Base-by-base conservation (phyloP, 2,797 vertebrate species). In the Neosilurus mollespiculum region DNA sequence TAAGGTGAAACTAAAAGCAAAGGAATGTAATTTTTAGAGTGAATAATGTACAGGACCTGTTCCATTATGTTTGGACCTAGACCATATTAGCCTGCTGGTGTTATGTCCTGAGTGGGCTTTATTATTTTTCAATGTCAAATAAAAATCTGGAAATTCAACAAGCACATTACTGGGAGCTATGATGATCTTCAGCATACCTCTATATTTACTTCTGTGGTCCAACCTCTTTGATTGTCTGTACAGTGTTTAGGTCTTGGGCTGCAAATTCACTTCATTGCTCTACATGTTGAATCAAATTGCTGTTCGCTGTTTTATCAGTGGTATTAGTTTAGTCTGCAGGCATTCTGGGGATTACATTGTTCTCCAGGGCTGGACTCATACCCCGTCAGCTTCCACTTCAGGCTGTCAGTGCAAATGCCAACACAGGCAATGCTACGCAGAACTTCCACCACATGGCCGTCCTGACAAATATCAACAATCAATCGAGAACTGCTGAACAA, bases 301-400 rank as follows among this genome's bases (percentile, higher is more conserved):
- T 66, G 16, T 49, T 69, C 24, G 11, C 59, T 84, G 77, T 78
- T 86, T 81, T 75, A 53, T 84, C 53, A 10, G 58, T 53, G 51
- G 8, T 72, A 81, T 72, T 34, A 86, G 70, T 87, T 87, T 88
- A 86, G 82, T 87, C 87, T 87, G 80, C 78, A 80, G 69, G 26
- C 15, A 51, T 12, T 9, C 16, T 24, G 30, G 30, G 59, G 22
- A 54, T 64, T 65, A 49, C 69, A 65, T 58, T 43, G 53, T 84
- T 87, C 78, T 80, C 79, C 81, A 85, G 76, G 83, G 84, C 61
- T 37, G 18, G 72, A 82, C 72, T 80, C 78, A 59, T 77, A 81
- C 56, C 53, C 61, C 73, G 76, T 87, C 78, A n/a, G 61, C 62
- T 81, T 54, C 81, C 80, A 87, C 83, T 85, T 81, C n/a, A 64